Evolutionary conservation across 1,140 invertebrate species (phyloP).

Genomic region (Leptoteleia sp.): DNA sequence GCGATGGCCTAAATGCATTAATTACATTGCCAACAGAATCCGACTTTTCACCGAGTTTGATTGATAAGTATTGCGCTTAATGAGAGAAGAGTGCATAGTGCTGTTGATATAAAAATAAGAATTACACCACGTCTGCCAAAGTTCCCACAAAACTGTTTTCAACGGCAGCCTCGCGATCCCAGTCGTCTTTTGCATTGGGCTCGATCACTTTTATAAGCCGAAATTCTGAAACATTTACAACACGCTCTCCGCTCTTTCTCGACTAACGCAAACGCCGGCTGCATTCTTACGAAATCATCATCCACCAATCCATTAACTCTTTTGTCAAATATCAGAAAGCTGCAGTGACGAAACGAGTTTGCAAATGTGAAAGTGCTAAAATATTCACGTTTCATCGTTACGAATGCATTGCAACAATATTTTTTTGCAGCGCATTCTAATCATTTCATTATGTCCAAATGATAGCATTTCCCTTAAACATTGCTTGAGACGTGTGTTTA

Average conservation of each 20-base stretch:
- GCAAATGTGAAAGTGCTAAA: constrained; percentile 51
- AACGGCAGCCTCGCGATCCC: constrained; percentile 11
- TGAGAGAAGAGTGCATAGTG: constrained; percentile 50
- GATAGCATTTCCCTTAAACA: no score
- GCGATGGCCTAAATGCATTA: constrained; percentile 63
- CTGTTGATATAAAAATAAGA: constrained; percentile 34
- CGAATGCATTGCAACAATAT: neutral
- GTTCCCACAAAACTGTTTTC: constrained; percentile 48
- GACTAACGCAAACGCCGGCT: constrained; percentile 20
- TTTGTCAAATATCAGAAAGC: constrained; percentile 60
- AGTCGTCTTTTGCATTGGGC: constrained; percentile 9
- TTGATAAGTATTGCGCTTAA: constrained; percentile 61
- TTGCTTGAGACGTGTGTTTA: no score
- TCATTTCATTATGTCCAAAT: no score
- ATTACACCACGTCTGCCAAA: constrained; percentile 39
- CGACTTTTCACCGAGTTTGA: constrained; percentile 58
- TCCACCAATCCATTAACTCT: constrained; percentile 51
- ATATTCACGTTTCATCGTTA: constrained; percentile 20
- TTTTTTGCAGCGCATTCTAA: no score
- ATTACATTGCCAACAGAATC: constrained; percentile 57
- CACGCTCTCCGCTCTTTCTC: constrained; percentile 13
- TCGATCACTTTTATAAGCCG: constrained; percentile 30
- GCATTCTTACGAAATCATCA: constrained; percentile 47
- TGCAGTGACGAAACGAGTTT: constrained; percentile 47
- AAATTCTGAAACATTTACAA: constrained; percentile 32